Evolutionary conservation across 2,113 vertebrate genomes (phyloP), one percentile per base, ranked within the genome.

Genomic region (Sander vitreus): DNA sequence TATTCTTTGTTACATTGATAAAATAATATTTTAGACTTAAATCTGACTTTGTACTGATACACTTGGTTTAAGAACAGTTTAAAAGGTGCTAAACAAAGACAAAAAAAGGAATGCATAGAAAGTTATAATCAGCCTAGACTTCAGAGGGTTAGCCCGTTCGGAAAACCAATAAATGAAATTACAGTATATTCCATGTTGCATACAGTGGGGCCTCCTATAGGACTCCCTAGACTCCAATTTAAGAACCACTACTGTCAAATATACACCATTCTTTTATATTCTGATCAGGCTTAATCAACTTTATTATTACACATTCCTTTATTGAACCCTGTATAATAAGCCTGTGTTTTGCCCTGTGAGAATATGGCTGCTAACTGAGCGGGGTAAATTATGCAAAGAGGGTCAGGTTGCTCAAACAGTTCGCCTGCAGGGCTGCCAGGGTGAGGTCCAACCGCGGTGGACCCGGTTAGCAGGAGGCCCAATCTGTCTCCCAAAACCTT

Each of bases 401-500:
- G 75, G 81, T 83, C 86, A 78, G 48, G 58, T 85, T 86, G 76
- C 68, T 88, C 76, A 79, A 81, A 84, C 68, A 50, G 73, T 85
- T 92, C 60, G 86, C 91, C 92, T 91, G 88, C 88, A 91, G 92
- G 93, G 84, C 88, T 90, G 73, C 84, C 80, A 62, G 81, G 91
- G 85, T 88, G 89, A 93, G 87, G 85, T 91, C 88, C 74, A 30
- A 85, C 85, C 73, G 25, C 30, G 18, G 79, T 83, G 87, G 89
- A 89, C 84, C 80, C 30, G 13, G 78, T 88, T 95, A 93, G 91
- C 91, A 90, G 90, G 94, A 94, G 93, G 91, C 87, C 88, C 91
- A 93, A 93, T 94, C 91, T 87, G 87, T 94, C 71, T 94, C 89
- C 64, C 80, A 25, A 91, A 93, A 76, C 88, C 89, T 90, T 93